Evolutionary conservation across 2,888 invertebrate genomes (phyloP), one percentile per base, ranked within the genome.

Genomic region (Scrobipalpa costella): DNA sequence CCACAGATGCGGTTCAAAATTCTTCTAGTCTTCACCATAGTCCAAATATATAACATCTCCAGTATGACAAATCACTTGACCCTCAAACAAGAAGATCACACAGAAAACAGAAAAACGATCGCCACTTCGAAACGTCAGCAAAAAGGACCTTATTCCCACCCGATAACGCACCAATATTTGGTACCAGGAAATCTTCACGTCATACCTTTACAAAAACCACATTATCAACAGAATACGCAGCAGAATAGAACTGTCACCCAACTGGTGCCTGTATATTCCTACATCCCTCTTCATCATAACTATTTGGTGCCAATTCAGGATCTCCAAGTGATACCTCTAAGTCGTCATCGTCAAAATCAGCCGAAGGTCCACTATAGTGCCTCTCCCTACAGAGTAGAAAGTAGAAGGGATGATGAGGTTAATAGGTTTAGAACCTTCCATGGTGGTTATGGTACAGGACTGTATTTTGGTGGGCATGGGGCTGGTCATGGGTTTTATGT

Each of bases 401-500:
- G 77, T 61, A 76, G 71, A 19, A 47, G 61, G 57, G 77, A 79
- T 15, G 77, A 82, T 5, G 76, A 81, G 21, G 67, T 74, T 13
- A 85, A 81, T 34, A 73, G 75, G 38, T 86, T 78, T 63, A 75
- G 89, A 57, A 86, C 81, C 1, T 86, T 85, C 40, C 81, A 85
- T 63, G 90, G 90, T 0, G 90, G 90, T 2, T 88, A 81, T 57
- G 90, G 90, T 0, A 79, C 79, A 0, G 89, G 89, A 0, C 72
- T 89, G 67, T 80, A 80, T 27, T 88, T 83, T 17, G 90, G 90
- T 0, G 90, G 90, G 0, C 89, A 88, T 11, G 90, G 90, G 0
- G 84, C 88, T 0, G 90, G 90, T 0, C 90, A 90, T 60, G 90
- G 90, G 0, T 90, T 83, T 70, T 89, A 88, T 68, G 75, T 85